Evolutionary conservation across 2,113 vertebrate species (phyloP), one percentile per base, ranked within the genome.

Genomic region (Gallinago media): DNA sequence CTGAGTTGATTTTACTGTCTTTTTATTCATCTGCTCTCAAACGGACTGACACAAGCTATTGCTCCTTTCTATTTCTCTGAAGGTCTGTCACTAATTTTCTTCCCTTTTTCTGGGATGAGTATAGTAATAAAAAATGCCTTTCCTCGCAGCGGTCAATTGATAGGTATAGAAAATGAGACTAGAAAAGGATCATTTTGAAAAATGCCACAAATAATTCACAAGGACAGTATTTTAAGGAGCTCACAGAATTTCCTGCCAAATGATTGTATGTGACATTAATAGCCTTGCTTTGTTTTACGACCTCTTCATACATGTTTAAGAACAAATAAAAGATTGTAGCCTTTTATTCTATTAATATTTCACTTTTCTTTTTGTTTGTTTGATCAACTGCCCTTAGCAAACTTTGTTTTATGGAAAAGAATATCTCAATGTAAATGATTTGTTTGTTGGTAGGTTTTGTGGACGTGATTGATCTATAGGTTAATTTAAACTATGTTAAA

Each of bases 121-220:
- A 49, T 18, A 62, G 38, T 55, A 73, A 96, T 66, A 96, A 94
- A 90, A 89, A 93, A 88, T 66, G 63, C 6, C 50, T 96, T 88
- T 86, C 72, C 85, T 96, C 67, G 46, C 80, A 96, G 67, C 0
- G 0, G 63, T 71, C 85, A 93, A 90, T 71, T 96, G 88, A 86
- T 93, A 91, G 72, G 55, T 94, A 56, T 77, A 86, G 75, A 92
- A 95, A 94, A 96, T 88, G 38, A 83, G 88, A 94, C 73, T 15
- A 74, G 83, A 94, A 92, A 95, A 80, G 50, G 29, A 93, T 15
- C 71, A 56, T 83, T 97, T 94, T 92, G 78, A 96, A 94, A 94
- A 95, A 95, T 74, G 63, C 36, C 63, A 88, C 67, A 77, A 85
- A 92, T 95, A 80, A 92, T 95, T 94, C 90, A 88, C 63, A 93